Evolutionary conservation across 2,113 vertebrate species (phyloP).

Genomic region (Galeopterus variegatus): DNA sequence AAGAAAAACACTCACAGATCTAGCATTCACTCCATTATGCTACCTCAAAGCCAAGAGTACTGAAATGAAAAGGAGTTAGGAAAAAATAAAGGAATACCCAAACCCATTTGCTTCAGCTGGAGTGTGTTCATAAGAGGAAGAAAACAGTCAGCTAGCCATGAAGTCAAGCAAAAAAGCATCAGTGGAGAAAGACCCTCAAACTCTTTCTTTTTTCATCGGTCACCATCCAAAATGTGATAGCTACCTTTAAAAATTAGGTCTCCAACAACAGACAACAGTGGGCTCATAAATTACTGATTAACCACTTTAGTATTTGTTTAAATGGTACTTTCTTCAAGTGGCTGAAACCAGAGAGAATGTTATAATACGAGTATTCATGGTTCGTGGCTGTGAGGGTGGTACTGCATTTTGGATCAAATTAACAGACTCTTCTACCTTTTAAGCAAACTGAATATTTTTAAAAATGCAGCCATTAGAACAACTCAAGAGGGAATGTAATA

Average conservation of each 20-base stretch:
- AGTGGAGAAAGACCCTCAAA: neutral
- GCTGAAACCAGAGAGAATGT: conserved; percentile 27
- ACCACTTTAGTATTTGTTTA: neutral
- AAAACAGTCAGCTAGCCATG: neutral
- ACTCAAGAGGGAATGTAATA: neutral
- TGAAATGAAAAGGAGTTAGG: neutral
- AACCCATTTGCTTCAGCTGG: neutral
- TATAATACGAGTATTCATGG: neutral
- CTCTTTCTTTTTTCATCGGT: neutral
- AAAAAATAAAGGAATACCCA: neutral
- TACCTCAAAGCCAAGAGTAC: neutral
- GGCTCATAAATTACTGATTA: conserved; percentile 1
- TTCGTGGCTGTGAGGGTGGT: neutral
- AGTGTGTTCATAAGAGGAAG: neutral
- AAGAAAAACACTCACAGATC: neutral
- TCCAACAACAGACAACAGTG: conserved; percentile 24
- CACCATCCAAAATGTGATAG: neutral
- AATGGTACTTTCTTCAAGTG: conserved; percentile 36
- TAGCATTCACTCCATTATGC: neutral
- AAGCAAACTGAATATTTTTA: neutral
- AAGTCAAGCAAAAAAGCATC: neutral
- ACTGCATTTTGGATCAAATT: conserved; percentile 32
- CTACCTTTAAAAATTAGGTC: neutral
- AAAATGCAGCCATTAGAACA: conserved; percentile 10
- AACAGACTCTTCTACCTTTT: neutral